phyloP scores from a whole-genome alignment of 1,140 invertebrate genomes.

The Ganaspis sp. region DNA sequence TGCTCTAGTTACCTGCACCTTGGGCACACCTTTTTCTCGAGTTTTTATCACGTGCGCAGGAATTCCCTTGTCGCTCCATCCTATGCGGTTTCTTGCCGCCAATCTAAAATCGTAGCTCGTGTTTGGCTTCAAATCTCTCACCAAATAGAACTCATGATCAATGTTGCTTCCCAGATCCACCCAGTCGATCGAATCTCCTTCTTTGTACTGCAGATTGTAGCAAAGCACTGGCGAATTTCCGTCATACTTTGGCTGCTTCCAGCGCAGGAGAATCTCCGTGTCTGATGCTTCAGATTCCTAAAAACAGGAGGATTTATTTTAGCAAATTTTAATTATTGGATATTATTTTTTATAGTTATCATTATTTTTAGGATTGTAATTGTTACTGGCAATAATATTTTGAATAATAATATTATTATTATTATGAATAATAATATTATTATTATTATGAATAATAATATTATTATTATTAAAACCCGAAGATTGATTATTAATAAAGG shows the following conservation, averaged over 20 bases:
- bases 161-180: constrained; percentile 90
- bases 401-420: too few relatives aligned
- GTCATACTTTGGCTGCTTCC: constrained; percentile 91
- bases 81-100: constrained; percentile 92
- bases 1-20: constrained; percentile 85
- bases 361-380: too few relatives aligned
- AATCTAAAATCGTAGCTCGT: constrained; percentile 93
- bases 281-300: constrained; percentile 84
- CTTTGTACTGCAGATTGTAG: constrained; percentile 90
- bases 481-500: too few relatives aligned
- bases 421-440: too few relatives aligned
- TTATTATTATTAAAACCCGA: too few relatives aligned
- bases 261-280: constrained; percentile 90
- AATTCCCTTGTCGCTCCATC: constrained; percentile 91
- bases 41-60: constrained; percentile 84
- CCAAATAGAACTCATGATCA: constrained; percentile 94
- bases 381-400: too few relatives aligned
- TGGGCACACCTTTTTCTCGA: constrained; percentile 80
- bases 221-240: constrained; percentile 90
- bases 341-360: too few relatives aligned
- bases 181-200: constrained; percentile 89
- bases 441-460: too few relatives aligned
- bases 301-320: not conserved
- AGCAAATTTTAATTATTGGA: not conserved
- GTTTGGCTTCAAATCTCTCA: constrained; percentile 85